Evolutionary conservation across 2,888 invertebrate genomes (phyloP).

Genomic region (Callinectes sapidus): DNA sequence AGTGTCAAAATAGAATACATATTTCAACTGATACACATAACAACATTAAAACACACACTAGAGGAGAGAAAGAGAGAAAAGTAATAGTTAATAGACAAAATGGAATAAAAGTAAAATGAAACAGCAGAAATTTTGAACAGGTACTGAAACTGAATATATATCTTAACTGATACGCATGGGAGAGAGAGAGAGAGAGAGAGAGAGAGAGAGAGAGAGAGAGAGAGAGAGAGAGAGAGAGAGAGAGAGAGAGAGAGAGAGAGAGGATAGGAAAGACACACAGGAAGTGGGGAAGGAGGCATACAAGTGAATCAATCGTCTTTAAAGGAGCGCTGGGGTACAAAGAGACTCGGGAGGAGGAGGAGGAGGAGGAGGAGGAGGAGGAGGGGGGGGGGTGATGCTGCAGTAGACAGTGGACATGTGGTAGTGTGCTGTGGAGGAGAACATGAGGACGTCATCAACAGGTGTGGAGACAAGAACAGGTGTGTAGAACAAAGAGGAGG

Average conservation of each 20-base stretch:
- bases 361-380: slow-evolving; percentile 15
- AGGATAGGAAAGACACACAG: neutral
- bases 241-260: slow-evolving; percentile 47
- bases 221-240: slow-evolving; percentile 39
- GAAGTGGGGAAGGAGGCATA: slow-evolving; percentile 12
- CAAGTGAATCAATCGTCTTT: slow-evolving; percentile 23
- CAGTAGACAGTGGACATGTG: neutral
- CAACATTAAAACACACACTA: too few relatives aligned
- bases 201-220: slow-evolving; percentile 33
- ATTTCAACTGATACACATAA: too few relatives aligned
- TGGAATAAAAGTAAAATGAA: too few relatives aligned
- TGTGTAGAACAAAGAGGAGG: neutral
- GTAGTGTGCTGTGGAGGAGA: neutral
- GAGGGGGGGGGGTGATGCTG: neutral
- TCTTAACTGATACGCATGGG: too few relatives aligned
- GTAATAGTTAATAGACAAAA: too few relatives aligned
- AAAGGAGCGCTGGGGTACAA: slow-evolving; percentile 28
- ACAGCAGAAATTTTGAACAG: too few relatives aligned
- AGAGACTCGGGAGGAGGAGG: slow-evolving; percentile 6
- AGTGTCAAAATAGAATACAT: too few relatives aligned
- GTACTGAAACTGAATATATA: too few relatives aligned
- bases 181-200: slow-evolving; percentile 36
- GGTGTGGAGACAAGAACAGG: neutral
- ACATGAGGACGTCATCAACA: neutral
- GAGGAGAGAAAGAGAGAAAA: too few relatives aligned